These are phyloP conservation scores for Amia ocellicauda DNA, from an alignment of 2,113 vertebrate genomes.

Conservation along the genomic window DNA sequence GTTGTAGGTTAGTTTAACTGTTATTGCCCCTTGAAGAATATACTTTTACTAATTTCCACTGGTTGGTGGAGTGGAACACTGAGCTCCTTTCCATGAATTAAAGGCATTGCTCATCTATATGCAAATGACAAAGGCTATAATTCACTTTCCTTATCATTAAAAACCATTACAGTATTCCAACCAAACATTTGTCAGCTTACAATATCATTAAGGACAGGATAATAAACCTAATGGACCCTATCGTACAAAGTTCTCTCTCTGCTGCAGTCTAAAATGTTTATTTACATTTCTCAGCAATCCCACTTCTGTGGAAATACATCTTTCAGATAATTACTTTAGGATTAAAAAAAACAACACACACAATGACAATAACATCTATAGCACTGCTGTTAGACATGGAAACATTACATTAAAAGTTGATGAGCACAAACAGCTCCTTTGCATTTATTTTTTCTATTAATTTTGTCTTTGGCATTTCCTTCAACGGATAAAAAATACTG, in stretches of 20 bases:
- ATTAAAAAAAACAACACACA: no score
- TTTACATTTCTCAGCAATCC: conserved; percentile 46
- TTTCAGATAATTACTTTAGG: conserved; percentile 55
- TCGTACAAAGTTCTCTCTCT: conserved; percentile 34
- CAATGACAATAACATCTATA: no score
- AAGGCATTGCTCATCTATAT: conserved; percentile 55
- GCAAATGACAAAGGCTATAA: conserved; percentile 46
- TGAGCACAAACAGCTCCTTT: no score
- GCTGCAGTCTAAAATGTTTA: conserved; percentile 44
- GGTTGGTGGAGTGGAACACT: conserved; percentile 31
- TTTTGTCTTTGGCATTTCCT: no score
- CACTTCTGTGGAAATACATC: conserved; percentile 48
- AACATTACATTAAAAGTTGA: no score
- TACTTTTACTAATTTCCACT: conserved; percentile 26
- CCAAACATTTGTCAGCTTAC: conserved; percentile 60
- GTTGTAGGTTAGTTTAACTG: no score
- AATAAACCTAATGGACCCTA: conserved; percentile 45
- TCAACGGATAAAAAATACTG: no score
- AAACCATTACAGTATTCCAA: conserved; percentile 49
- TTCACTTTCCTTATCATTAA: conserved; percentile 44
- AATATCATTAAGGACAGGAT: conserved; percentile 47
- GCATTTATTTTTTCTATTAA: no score
- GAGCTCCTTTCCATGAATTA: conserved; percentile 42
- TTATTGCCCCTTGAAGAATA: no score
- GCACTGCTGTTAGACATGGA: no score